These are phyloP conservation scores for rabbit (Oryctolagus cuniculus) DNA, from an alignment of 2,113 vertebrate species.

Conservation along the genomic window mOryCun1.1 NC_091434.1:35218001-35218500, in stretches of 20 bases:
- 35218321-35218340: background rate
- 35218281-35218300: background rate
- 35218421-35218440: conserved; percentile 1
- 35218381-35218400: conserved; percentile 11
- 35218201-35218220: background rate
- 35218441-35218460: background rate
- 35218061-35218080: conserved; percentile 38
- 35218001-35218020: background rate
- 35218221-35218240: background rate
- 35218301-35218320: background rate
- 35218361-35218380: background rate
- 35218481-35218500: conserved; percentile 22
- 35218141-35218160: background rate
- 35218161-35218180: background rate
- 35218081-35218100: background rate
- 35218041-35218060: background rate
- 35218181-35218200: background rate
- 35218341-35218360: background rate
- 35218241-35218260: conserved; percentile 33
- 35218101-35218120: background rate
- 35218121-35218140: background rate
- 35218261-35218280: background rate
- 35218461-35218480: background rate
- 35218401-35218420: background rate
- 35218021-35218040: background rate